Evolutionary conservation across 2,113 vertebrate genomes (phyloP).

Genomic region (Spheniscus mendiculus): DNA sequence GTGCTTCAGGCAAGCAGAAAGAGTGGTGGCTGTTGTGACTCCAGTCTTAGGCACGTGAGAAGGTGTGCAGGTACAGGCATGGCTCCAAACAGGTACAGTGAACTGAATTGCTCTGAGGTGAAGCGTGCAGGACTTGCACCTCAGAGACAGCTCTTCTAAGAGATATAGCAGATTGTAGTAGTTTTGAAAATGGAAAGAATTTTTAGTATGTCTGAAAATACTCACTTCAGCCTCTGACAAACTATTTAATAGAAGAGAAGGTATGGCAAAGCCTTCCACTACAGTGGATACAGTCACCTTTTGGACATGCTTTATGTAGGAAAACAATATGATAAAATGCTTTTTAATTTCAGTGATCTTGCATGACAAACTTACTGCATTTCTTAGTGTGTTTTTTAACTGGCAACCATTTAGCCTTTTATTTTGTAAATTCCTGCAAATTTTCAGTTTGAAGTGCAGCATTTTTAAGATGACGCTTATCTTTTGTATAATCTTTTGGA

Average conservation of each 20-base stretch:
- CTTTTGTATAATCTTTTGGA: background rate
- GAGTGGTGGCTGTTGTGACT: background rate
- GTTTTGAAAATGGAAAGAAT: background rate
- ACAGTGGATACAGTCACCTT: background rate
- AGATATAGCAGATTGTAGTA: rapidly evolving
- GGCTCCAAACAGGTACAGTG: background rate
- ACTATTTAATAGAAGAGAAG: background rate
- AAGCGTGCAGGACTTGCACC: background rate
- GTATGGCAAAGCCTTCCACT: background rate
- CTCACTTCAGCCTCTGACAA: background rate
- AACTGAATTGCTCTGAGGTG: background rate
- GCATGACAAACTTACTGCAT: background rate
- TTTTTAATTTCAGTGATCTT: background rate
- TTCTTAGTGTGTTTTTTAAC: background rate
- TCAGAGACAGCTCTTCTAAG: background rate
- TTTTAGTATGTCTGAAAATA: background rate
- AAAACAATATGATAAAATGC: background rate
- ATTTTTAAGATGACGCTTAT: background rate
- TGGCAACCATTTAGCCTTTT: background rate
- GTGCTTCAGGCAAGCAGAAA: background rate
- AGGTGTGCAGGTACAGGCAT: background rate
- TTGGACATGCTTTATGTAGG: background rate
- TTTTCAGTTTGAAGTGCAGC: background rate
- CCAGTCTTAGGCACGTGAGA: background rate
- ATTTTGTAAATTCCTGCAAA: background rate